Percentiles rank a stretch among this genome's conserved stretches.
phyloP scores from a whole-genome alignment of 2,797 vertebrate genomes.

The Alcedo quadribrachys region DNA sequence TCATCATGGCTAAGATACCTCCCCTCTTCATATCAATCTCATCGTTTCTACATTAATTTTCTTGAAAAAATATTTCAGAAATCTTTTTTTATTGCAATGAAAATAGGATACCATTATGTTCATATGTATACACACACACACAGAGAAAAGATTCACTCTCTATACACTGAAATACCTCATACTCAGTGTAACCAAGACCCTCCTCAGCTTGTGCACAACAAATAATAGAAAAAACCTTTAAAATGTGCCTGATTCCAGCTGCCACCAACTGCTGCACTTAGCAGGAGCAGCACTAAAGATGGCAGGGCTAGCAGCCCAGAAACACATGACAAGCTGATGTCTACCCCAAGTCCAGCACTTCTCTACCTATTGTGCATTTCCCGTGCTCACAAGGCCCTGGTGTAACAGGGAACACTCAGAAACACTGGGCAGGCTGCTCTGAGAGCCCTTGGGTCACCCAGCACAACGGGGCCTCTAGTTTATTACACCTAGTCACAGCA shows the following conservation, averaged over 20 bases:
- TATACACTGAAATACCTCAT: slow-evolving; percentile 32
- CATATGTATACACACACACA: background rate
- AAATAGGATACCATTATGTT: slow-evolving; percentile 39
- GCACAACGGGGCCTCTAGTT: background rate
- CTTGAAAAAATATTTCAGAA: slow-evolving; percentile 27
- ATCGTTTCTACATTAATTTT: background rate
- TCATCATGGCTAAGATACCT: background rate
- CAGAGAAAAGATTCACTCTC: slow-evolving; percentile 14
- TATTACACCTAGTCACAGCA: background rate
- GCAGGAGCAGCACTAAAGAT: background rate
- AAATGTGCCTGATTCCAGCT: background rate
- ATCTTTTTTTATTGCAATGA: slow-evolving; percentile 65
- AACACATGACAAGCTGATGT: background rate
- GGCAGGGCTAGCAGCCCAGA: background rate
- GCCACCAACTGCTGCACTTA: background rate
- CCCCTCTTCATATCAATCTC: background rate
- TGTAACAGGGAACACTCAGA: background rate
- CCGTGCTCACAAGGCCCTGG: background rate
- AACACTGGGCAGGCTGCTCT: background rate
- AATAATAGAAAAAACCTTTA: background rate
- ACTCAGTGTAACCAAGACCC: background rate
- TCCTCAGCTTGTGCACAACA: background rate
- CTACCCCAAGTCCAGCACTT: background rate
- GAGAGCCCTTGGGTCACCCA: background rate
- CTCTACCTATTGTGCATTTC: background rate